Evolutionary conservation across 2,113 vertebrate genomes (phyloP).

Genomic region (Xyliphius kryptos): DNA sequence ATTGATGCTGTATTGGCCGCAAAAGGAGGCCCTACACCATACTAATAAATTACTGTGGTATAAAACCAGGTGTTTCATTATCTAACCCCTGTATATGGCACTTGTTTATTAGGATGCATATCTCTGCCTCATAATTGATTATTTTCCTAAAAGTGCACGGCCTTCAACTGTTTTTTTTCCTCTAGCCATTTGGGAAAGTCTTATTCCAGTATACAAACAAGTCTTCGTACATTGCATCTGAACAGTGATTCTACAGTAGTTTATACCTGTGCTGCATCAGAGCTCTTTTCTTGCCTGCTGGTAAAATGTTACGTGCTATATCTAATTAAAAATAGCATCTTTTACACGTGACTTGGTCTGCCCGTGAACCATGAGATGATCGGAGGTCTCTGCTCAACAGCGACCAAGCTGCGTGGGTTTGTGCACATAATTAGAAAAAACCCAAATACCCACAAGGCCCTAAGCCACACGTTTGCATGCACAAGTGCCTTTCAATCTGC

Average conservation of each 20-base stretch:
- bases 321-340: slow-evolving; percentile 30
- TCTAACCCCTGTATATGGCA: too few relatives aligned
- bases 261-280: neutral
- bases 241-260: slow-evolving; percentile 34
- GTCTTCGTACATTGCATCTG: too few relatives aligned
- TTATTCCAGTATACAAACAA: too few relatives aligned
- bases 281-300: neutral
- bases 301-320: slow-evolving; percentile 35
- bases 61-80: too few relatives aligned
- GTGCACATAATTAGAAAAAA: slow-evolving; percentile 10
- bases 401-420: neutral
- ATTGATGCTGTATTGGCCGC: too few relatives aligned
- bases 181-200: too few relatives aligned
- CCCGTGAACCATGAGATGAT: neutral
- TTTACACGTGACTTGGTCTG: slow-evolving; percentile 5
- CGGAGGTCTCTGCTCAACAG: neutral
- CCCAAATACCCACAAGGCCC: slow-evolving; percentile 8
- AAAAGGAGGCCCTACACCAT: too few relatives aligned
- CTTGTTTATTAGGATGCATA: too few relatives aligned
- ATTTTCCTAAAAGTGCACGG: too few relatives aligned
- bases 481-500: slow-evolving; percentile 13
- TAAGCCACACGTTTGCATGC: slow-evolving; percentile 2
- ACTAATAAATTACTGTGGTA: too few relatives aligned
- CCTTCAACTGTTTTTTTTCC: too few relatives aligned
- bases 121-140: too few relatives aligned